These are phyloP conservation scores for Morus bassanus DNA, from an alignment of 2,797 vertebrate genomes.

Conservation along the genomic window DNA sequence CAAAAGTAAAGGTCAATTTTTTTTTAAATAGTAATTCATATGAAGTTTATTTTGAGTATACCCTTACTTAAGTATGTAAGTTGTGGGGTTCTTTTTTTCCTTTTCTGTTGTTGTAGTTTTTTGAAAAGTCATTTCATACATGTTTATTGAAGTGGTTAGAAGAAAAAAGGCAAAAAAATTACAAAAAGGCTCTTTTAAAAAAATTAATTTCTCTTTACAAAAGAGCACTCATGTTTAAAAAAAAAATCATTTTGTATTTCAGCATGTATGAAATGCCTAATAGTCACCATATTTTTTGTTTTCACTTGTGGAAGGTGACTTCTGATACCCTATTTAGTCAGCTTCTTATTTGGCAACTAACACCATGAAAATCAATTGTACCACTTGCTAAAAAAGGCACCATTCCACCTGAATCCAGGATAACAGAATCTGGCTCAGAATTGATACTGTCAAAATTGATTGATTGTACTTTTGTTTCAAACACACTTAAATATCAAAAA, in stretches of 20 bases:
- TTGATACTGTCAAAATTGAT: conserved; percentile 11
- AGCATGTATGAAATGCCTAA: background rate
- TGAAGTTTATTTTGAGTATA: background rate
- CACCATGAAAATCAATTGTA: conserved; percentile 7
- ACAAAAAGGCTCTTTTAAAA: background rate
- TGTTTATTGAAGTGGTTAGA: background rate
- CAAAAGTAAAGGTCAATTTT: background rate
- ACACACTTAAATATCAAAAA: background rate
- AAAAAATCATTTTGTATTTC: background rate
- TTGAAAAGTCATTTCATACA: background rate
- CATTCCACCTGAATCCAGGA: background rate
- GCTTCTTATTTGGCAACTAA: conserved; percentile 11
- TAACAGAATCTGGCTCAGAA: conserved; percentile 13
- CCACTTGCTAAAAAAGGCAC: background rate
- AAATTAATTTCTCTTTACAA: background rate
- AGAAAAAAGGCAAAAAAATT: background rate
- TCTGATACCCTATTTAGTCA: background rate
- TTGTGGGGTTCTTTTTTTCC: background rate
- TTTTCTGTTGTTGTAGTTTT: background rate
- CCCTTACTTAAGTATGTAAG: background rate
- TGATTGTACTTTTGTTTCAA: conserved; percentile 5
- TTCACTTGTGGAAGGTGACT: conserved; percentile 14
- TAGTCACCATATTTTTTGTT: background rate
- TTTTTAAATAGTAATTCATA: background rate
- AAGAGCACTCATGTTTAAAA: background rate